Evolutionary conservation across 2,113 vertebrate genomes (phyloP), one percentile per base, ranked within the genome.

Genomic region (Hydrolagus affinis): DNA sequence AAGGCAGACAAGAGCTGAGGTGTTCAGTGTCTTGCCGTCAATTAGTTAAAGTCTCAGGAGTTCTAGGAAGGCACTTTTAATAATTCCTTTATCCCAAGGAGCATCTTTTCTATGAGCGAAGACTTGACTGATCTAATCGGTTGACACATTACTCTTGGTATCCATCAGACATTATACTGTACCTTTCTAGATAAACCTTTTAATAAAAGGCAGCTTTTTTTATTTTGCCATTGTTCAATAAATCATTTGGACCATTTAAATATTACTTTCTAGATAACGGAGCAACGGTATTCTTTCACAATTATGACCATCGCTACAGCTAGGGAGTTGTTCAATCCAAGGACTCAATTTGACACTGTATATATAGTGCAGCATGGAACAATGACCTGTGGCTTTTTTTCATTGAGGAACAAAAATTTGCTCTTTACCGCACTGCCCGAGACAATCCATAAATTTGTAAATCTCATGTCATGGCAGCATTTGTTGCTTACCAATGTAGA

Each of bases 21-120:
- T 32, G 62, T 15, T 19, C 25, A 0, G 15, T 68, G 25, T 30
- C 8, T 28, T 4, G 15, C 15, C 1, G 25, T 30, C 78, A 32
- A 68, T 83, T 83, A 83, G 60, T 83, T 83, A 83, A 83, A 68
- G 25, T 62, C 78, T 32, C 62, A 83, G 78, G 78, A 83, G 32
- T 83, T 83, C 78, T 28, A 66, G 25, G 60, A 68, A 30, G 19
- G 78, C 62, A 66, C 14, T 68, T 68, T 83, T 32, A 83, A 83
- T 83, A 83, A 66, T 10, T 21, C 15, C 78, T 21, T 32, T 21
- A 1, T 15, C 66, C 15, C 0, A 66, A 19, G 17, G 32, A 83
- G 78, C 8, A 17, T 32, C 17, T 83, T 83, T 19, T 21, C 60
- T 68, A 19, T 11, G 11, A 83, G 62, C 62, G 0, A 68, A 14